Conservation (phyloP, 2,113 vertebrate genomes). For the Dicerorhinus sumatrensis region DNA sequence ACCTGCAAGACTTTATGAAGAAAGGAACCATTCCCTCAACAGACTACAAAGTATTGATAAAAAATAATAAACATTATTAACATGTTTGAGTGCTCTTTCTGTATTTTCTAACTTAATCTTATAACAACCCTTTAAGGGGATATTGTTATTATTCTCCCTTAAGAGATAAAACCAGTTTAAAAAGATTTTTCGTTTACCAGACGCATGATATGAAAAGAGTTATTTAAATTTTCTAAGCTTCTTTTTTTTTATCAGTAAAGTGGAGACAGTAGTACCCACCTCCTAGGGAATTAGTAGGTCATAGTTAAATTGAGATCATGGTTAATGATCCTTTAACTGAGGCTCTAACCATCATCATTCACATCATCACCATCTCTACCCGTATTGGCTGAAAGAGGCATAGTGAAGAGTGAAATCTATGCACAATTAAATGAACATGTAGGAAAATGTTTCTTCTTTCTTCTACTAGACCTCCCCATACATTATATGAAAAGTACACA, state of each 20-base stretch:
- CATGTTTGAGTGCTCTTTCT: not conserved
- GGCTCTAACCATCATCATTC: not conserved
- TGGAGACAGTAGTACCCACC: not conserved
- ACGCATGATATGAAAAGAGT: not conserved
- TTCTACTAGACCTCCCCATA: not conserved
- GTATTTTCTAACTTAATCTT: constrained; percentile 11
- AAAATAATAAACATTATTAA: not conserved
- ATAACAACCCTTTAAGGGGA: not conserved
- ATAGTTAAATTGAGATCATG: not conserved
- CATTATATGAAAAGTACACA: not conserved
- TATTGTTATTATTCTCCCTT: not conserved
- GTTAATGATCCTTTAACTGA: not conserved
- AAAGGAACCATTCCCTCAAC: not conserved
- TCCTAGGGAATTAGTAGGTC: not conserved
- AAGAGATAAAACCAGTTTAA: not conserved
- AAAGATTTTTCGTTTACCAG: not conserved
- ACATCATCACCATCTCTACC: not conserved
- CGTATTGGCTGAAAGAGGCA: not conserved
- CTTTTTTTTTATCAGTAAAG: not conserved
- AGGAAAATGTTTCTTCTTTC: not conserved
- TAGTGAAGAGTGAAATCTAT: not conserved
- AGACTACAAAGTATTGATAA: not conserved
- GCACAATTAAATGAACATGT: not conserved
- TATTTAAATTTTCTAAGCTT: constrained; percentile 14
- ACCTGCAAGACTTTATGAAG: not conserved